These are phyloP conservation scores for Brachypteracias leptosomus DNA, from an alignment of 2,113 vertebrate genomes.

Conservation along the genomic window DNA sequence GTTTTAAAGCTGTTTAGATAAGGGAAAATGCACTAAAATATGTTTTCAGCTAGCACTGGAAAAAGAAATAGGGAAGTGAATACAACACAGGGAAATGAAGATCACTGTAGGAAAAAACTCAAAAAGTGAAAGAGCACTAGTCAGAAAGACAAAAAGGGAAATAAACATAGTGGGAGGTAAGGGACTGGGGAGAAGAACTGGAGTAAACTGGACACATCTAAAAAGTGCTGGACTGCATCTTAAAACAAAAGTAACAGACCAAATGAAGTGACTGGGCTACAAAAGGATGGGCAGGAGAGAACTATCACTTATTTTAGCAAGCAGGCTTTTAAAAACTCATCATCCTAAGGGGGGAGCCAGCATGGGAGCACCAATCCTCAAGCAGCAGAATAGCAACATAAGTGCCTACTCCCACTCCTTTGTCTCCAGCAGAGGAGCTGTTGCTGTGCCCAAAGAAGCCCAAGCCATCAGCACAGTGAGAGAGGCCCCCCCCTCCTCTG, in stretches of 20 bases:
- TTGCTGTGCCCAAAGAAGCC: neutral
- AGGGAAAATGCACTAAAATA: neutral
- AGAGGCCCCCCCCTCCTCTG: no score
- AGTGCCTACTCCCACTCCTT: neutral
- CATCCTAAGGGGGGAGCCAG: neutral
- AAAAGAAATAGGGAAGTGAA: neutral
- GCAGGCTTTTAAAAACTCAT: neutral
- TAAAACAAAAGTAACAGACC: neutral
- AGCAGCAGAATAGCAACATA: neutral
- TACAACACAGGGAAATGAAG: neutral
- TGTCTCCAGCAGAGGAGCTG: rapidly evolving
- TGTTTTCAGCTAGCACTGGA: neutral
- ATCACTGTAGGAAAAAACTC: neutral
- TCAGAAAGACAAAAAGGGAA: neutral
- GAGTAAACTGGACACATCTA: neutral
- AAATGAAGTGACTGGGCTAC: neutral
- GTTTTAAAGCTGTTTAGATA: neutral
- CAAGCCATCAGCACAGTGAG: neutral
- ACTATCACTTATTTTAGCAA: neutral
- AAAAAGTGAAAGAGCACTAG: neutral
- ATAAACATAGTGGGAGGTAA: neutral
- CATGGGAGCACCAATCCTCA: neutral
- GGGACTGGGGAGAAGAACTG: neutral
- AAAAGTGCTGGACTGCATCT: neutral
- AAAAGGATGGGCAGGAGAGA: neutral